phyloP scores from a whole-genome alignment of 2,888 invertebrate species.

The Apamea crenata region DNA sequence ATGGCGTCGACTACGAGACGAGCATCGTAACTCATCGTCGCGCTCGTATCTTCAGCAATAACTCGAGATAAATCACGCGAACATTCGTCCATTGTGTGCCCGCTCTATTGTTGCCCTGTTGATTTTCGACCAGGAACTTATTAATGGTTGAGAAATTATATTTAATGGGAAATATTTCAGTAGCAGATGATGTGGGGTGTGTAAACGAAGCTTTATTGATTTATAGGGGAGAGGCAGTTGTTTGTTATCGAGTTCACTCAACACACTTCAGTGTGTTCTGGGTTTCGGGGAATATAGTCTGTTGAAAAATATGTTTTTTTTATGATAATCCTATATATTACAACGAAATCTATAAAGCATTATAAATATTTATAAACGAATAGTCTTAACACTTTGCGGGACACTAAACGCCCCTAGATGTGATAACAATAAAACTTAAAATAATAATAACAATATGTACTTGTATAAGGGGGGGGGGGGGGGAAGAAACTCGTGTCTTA shows the following conservation, averaged over 20 bases:
- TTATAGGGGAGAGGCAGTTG: constrained; percentile 2
- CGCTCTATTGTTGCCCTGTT: constrained; percentile 65
- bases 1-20: constrained; percentile 73
- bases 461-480: background rate
- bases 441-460: background rate
- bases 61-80: constrained; percentile 68
- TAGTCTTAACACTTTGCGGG: no score
- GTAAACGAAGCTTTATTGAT: constrained; percentile 46
- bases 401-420: no score
- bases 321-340: background rate
- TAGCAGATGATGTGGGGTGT: constrained; percentile 51
- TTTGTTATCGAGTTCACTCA: constrained; percentile 10
- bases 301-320: background rate
- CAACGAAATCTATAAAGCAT: background rate
- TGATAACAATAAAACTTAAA: background rate
- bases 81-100: constrained; percentile 62
- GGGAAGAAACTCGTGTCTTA: background rate
- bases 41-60: constrained; percentile 68
- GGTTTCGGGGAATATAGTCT: background rate
- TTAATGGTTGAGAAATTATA: constrained; percentile 61
- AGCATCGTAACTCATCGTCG: constrained; percentile 75
- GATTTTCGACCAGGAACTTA: constrained; percentile 59
- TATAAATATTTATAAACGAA: background rate
- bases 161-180: constrained; percentile 67
- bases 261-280: constrained; percentile 11